Evolutionary conservation across 2,888 invertebrate genomes (phyloP).

Genomic region (Macroteleia sp.): DNA sequence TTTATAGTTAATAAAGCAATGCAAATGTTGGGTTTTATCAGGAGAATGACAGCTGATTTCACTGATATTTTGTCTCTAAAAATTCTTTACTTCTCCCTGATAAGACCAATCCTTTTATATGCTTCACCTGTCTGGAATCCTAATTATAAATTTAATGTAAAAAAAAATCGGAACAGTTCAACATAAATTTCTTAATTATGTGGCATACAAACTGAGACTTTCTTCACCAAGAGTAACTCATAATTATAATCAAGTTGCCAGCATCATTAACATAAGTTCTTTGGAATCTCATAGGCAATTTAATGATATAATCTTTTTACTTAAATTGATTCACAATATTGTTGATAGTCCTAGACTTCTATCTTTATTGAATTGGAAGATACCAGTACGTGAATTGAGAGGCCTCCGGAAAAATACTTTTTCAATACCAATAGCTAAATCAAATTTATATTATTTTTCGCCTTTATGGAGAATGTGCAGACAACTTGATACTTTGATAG

Average conservation of each 20-base stretch:
- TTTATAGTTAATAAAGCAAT: not conserved
- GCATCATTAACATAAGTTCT: not conserved
- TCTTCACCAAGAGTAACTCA: constrained; percentile 1
- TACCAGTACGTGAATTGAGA: not conserved
- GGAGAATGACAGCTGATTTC: not conserved
- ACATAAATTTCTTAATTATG: constrained; percentile 2
- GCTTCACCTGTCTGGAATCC: not conserved
- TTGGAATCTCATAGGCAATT: not conserved
- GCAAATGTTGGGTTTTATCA: constrained; percentile 4
- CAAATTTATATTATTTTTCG: not conserved
- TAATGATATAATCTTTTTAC: not conserved
- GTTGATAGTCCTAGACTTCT: no score
- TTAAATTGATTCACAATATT: no score
- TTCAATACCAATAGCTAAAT: not conserved
- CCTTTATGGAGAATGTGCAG: not conserved
- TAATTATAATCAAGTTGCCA: constrained; percentile 2
- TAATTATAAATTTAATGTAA: not conserved
- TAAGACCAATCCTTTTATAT: constrained; percentile 1
- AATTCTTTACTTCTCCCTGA: not conserved
- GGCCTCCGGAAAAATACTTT: not conserved
- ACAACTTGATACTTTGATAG: not conserved
- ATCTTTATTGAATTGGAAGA: no score
- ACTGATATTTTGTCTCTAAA: not conserved
- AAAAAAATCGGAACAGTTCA: not conserved
- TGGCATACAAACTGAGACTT: not conserved